These are phyloP conservation scores for Pristionchus japonicus DNA, from an alignment of 2,888 invertebrate genomes.

Conservation along the genomic window DNA sequence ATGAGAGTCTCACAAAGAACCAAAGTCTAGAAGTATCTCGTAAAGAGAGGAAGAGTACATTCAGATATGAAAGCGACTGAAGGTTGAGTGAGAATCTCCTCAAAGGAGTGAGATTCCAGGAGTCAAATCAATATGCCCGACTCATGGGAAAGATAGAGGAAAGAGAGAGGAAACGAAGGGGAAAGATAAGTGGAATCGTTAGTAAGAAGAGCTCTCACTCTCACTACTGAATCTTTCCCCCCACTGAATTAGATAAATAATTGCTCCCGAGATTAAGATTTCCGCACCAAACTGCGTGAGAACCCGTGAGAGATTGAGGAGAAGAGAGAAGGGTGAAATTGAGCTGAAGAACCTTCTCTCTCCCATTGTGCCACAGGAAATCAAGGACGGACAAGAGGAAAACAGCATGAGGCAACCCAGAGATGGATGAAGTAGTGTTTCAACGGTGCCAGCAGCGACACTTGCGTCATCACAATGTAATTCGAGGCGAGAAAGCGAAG, in stretches of 20 bases:
- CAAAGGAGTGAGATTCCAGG: not conserved
- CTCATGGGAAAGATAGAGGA: slow-evolving; percentile 21
- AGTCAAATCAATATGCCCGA: slow-evolving; percentile 1
- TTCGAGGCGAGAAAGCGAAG: not conserved
- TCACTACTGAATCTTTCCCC: not conserved
- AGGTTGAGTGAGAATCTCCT: not conserved
- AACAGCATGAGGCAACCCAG: not conserved
- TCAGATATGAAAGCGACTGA: not conserved
- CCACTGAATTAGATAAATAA: not conserved
- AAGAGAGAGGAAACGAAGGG: not conserved
- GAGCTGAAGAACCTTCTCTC: slow-evolving; percentile 5
- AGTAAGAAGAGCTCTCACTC: not conserved
- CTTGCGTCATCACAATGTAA: slow-evolving; percentile 19
- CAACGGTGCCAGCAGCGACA: not conserved
- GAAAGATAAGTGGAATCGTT: slow-evolving; percentile 8
- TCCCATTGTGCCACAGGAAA: not conserved
- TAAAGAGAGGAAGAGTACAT: not conserved
- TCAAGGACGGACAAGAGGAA: not conserved
- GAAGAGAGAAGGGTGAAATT: not conserved
- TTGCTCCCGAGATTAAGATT: slow-evolving; percentile 32
- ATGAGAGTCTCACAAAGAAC: not conserved
- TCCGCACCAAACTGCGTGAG: not conserved
- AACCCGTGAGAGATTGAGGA: not conserved
- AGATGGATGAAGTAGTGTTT: not conserved
- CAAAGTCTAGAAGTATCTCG: not conserved